Evolutionary conservation across 2,113 vertebrate genomes (phyloP).

Genomic region (Psittacula cyanocephala): DNA sequence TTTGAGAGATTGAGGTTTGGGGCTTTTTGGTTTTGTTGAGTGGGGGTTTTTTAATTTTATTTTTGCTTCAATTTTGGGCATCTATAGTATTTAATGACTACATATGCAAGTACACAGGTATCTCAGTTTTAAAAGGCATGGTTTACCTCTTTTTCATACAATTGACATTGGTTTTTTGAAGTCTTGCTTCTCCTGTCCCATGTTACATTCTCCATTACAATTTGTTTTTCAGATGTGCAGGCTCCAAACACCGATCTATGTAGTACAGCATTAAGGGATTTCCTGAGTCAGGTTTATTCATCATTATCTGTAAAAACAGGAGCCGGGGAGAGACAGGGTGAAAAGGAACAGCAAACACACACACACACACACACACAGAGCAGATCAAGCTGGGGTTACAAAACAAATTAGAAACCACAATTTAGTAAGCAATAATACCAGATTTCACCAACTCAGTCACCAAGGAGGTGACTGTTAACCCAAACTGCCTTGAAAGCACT

Average conservation of each 20-base stretch:
- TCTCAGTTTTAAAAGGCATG: slow-evolving; percentile 30
- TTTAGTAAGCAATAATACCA: background rate
- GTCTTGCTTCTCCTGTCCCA: background rate
- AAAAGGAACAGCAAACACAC: background rate
- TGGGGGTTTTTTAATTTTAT: background rate
- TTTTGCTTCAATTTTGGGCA: background rate
- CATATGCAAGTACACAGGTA: slow-evolving; percentile 4
- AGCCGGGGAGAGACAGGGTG: background rate
- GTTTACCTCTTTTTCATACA: slow-evolving; percentile 34
- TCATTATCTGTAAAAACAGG: slow-evolving; percentile 74
- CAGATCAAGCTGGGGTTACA: background rate
- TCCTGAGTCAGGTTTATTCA: slow-evolving; percentile 73
- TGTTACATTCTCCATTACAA: slow-evolving; percentile 3
- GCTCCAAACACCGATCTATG: background rate
- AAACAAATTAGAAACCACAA: background rate
- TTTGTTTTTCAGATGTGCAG: slow-evolving; percentile 18
- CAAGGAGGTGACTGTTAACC: background rate
- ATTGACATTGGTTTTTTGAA: background rate
- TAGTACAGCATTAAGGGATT: slow-evolving; percentile 9
- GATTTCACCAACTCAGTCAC: background rate
- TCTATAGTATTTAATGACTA: background rate
- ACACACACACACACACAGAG: background rate
- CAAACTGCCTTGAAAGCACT: background rate
- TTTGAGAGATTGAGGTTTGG: background rate
- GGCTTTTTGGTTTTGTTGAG: background rate